Evolutionary conservation across 2,797 vertebrate species (phyloP).

Genomic region (Acomys russatus): DNA sequence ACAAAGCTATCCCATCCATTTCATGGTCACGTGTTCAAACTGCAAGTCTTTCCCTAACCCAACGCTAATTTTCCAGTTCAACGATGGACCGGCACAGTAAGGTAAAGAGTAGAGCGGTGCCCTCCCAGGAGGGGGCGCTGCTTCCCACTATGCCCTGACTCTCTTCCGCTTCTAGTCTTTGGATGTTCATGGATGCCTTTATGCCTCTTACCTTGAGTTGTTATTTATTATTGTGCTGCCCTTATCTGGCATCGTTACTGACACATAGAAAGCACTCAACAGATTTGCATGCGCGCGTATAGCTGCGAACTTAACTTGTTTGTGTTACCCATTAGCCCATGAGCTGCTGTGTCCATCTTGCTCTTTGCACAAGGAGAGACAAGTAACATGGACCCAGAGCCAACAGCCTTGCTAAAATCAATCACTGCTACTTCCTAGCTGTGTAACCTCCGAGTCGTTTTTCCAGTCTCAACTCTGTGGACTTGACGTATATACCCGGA

Average conservation of each 20-base stretch:
- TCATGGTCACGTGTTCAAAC: not conserved
- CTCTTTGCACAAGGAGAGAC: not conserved
- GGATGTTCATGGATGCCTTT: not conserved
- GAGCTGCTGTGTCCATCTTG: not conserved
- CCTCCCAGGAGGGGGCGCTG: not conserved
- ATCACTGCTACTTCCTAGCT: not conserved
- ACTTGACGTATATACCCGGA: not conserved
- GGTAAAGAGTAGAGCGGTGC: not conserved
- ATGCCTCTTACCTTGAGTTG: not conserved
- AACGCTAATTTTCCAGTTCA: not conserved
- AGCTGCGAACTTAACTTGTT: not conserved
- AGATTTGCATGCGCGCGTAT: not conserved
- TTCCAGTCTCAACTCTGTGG: not conserved
- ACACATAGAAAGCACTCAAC: not conserved
- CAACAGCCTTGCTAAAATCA: not conserved
- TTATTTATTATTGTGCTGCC: not conserved
- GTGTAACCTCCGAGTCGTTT: not conserved
- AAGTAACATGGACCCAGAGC: not conserved
- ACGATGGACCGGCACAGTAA: not conserved
- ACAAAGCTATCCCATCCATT: not conserved
- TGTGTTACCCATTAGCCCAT: not conserved
- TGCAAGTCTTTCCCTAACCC: not conserved
- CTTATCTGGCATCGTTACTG: not conserved
- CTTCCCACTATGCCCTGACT: not conserved
- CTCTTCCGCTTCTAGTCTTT: not conserved